Conservation (phyloP, 2,797 vertebrate genomes). For the Denticeps clupeoides region DNA sequence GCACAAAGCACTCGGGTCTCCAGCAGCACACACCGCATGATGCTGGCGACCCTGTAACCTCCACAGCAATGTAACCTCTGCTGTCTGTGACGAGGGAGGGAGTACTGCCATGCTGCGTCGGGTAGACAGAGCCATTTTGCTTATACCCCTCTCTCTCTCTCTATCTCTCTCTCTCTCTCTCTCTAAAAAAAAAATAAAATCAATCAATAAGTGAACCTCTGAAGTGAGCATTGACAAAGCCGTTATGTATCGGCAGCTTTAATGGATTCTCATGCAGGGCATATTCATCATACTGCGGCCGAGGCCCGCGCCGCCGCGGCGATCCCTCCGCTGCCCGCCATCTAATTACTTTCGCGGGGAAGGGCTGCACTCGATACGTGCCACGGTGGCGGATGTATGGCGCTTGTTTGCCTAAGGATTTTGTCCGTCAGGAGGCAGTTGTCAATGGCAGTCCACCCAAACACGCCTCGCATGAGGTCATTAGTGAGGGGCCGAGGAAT, state of each 20-base stretch:
- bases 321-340: conserved; percentile 31
- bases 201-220: conserved; percentile 31
- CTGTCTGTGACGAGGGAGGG: conserved; percentile 6
- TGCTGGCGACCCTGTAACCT: conserved; percentile 11
- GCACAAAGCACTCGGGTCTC: too few relatives aligned
- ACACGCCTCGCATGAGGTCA: conserved; percentile 22
- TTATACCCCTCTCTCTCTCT: conserved; percentile 11
- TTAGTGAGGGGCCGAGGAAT: conserved; percentile 34
- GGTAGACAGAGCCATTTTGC: conserved; percentile 5
- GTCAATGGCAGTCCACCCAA: conserved; percentile 44
- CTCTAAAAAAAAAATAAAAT: conserved; percentile 17
- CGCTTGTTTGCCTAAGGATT: conserved; percentile 42
- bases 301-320: conserved; percentile 45
- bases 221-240: conserved; percentile 35
- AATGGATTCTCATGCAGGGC: conserved; percentile 40
- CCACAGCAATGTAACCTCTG: conserved; percentile 2
- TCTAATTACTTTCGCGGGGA: conserved; percentile 48
- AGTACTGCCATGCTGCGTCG: neutral
- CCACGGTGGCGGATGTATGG: conserved; percentile 33
- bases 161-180: too few relatives aligned
- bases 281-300: conserved; percentile 43
- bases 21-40: conserved; percentile 7
- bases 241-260: conserved; percentile 34
- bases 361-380: conserved; percentile 31
- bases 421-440: conserved; percentile 35